Conservation (phyloP, 1,140 invertebrate species). For the Papilio aristodemus region DNA sequence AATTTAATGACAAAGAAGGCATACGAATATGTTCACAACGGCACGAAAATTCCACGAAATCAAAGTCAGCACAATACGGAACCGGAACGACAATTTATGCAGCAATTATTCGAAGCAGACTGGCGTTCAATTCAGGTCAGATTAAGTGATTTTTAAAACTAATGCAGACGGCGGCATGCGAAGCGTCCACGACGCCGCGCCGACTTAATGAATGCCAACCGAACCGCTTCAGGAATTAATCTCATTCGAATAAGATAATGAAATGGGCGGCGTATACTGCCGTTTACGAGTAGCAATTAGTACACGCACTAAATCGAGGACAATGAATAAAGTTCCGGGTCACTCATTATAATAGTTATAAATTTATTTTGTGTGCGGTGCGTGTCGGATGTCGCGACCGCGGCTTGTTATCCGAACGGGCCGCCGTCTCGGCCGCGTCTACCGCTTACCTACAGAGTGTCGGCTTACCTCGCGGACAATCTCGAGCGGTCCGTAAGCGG, state of each 20-base stretch:
- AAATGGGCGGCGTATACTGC: constrained; percentile 1
- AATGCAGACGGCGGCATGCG: constrained; percentile 71
- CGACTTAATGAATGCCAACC: constrained; percentile 61
- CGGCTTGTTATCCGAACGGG: constrained; percentile 47
- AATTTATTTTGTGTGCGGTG: constrained; percentile 28
- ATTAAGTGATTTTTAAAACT: constrained; percentile 77
- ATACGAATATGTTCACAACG: constrained; percentile 23
- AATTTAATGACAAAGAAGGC: not conserved
- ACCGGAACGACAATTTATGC: constrained; percentile 70
- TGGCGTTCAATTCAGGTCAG: constrained; percentile 72
- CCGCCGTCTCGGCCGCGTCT: constrained; percentile 56
- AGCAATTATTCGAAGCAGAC: constrained; percentile 74
- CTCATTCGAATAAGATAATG: constrained; percentile 20
- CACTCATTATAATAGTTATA: constrained; percentile 14
- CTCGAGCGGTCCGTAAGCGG: constrained; percentile 38
- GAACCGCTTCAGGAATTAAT: constrained; percentile 21
- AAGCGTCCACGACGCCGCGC: constrained; percentile 52
- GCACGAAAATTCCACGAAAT: constrained; percentile 42
- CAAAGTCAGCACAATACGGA: constrained; percentile 64
- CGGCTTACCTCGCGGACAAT: constrained; percentile 44
- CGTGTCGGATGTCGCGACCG: constrained; percentile 50
- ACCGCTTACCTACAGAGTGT: constrained; percentile 45
- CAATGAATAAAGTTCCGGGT: not conserved
- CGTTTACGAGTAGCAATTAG: not conserved
- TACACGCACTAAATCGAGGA: not conserved